Percentiles rank a stretch among this genome's conserved stretches.
These are phyloP conservation scores for Troides aeacus DNA, from an alignment of 2,888 invertebrate genomes.

Conservation along the genomic window DNA sequence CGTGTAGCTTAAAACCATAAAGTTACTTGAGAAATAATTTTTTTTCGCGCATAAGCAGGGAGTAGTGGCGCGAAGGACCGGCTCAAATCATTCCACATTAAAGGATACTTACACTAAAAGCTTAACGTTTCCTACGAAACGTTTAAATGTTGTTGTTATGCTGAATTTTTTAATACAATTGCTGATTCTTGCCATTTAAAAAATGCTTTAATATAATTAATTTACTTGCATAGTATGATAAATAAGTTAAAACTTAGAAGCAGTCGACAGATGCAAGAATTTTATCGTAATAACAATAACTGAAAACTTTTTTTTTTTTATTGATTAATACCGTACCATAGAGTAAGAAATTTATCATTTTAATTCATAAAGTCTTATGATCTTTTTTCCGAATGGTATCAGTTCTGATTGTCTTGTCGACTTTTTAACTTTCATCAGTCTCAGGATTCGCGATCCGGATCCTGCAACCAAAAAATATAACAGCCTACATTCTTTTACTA, in stretches of 20 bases:
- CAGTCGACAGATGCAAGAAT: background rate
- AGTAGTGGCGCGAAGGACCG: conserved; percentile 46
- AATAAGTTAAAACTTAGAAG: background rate
- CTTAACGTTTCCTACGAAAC: conserved; percentile 7
- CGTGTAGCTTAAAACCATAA: background rate
- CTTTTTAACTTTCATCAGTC: too few species aligned
- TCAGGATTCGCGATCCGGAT: too few species aligned
- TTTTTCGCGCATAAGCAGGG: background rate
- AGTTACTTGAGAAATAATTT: background rate
- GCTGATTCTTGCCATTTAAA: background rate
- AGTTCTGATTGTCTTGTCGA: too few species aligned
- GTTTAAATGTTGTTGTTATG: conserved; percentile 10
- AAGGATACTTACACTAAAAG: conserved; percentile 43
- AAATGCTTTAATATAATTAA: background rate
- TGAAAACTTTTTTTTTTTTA: too few species aligned
- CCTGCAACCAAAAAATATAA: too few species aligned
- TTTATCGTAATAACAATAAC: too few species aligned
- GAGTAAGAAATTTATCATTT: too few species aligned
- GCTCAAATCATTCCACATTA: conserved; percentile 59
- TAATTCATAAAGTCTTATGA: too few species aligned
- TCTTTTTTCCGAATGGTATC: too few species aligned
- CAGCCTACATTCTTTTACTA: too few species aligned
- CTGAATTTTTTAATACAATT: background rate
- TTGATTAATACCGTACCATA: too few species aligned
- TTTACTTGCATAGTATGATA: background rate